Base-by-base conservation (phyloP, 2,797 vertebrate genomes). In the Danionella dracula region DNA sequence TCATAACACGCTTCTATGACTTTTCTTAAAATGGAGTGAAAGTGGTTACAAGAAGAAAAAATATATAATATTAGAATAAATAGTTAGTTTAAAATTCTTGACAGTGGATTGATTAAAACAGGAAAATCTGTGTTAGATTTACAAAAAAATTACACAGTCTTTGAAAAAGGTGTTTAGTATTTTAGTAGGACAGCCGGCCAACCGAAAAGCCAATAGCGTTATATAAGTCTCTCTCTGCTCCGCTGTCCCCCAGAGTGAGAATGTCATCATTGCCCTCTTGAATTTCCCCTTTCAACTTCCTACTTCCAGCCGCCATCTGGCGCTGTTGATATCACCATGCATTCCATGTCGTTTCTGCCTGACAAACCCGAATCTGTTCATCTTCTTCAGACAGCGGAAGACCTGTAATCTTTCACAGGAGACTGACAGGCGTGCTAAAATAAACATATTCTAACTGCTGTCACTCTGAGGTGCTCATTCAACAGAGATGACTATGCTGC, bases 291-390 rank as follows among this genome's bases (percentile, higher is more conserved):
- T 82, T 85, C 84, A 81, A 79, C 66, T 27, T 21, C 13, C 66
- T 65, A 62, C 76, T 81, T 79, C 79, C 77, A 80, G 76, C 61
- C 75, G 19, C 78, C 82, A 81, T 81, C 85, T 87, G 85, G 81
- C 45, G 29, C 19, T 56, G 76, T 77, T 83, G 85, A 87, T 86
- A 86, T 63, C 64, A 35, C 60, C 20, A 49, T 1, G 29, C 19
- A 17, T 64, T 49, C 46, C 56, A 67, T 67, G 48, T 67, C 35
- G 59, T 62, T 62, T 16, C 58, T 66, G 35, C 15, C 29, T 51
- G 62, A 71, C 70, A 65, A 61, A 75, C 48, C 41, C 38, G 56
- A 12, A 79, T 74, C 75, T 60, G 29, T 59, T 73, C 75, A 79
- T 83, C 82, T 75, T 71, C 72, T 76, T 66, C 23, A 77, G 68